These are phyloP conservation scores for Pocota personata DNA, from an alignment of 2,888 invertebrate genomes.

Conservation along the genomic window DNA sequence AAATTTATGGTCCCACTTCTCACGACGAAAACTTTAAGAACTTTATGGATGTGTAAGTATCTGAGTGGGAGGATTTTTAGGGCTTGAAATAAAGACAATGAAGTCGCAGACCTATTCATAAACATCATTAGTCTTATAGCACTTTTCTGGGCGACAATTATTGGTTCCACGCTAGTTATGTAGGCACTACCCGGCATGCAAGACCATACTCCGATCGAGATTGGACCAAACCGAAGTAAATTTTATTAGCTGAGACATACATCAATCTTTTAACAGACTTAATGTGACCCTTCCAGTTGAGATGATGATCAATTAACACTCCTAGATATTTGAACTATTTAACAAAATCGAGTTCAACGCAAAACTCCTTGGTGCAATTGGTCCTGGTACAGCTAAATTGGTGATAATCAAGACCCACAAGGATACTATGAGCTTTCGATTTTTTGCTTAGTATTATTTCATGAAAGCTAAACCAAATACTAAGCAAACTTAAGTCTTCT, in stretches of 20 bases:
- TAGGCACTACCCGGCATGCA: too few species aligned
- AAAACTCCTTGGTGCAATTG: neutral
- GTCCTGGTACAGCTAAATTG: neutral
- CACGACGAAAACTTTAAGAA: neutral
- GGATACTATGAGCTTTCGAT: neutral
- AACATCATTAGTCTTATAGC: too few species aligned
- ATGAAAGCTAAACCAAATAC: neutral
- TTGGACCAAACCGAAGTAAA: neutral
- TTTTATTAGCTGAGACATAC: neutral
- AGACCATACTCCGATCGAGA: neutral
- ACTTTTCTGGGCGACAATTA: too few species aligned
- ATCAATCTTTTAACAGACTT: neutral
- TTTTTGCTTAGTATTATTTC: neutral
- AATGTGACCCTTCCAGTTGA: too few species aligned
- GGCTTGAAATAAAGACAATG: too few species aligned
- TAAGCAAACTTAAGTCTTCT: neutral
- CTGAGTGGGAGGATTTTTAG: too few species aligned
- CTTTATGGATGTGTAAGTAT: neutral
- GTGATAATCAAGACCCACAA: too few species aligned
- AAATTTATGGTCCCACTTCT: too few species aligned
- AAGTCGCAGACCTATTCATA: too few species aligned
- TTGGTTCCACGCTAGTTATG: too few species aligned
- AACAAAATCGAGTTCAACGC: too few species aligned
- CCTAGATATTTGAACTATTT: neutral
- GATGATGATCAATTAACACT: neutral